Base-by-base conservation (phyloP, 2,113 vertebrate species). In the Sylvilagus bachmani region DNA sequence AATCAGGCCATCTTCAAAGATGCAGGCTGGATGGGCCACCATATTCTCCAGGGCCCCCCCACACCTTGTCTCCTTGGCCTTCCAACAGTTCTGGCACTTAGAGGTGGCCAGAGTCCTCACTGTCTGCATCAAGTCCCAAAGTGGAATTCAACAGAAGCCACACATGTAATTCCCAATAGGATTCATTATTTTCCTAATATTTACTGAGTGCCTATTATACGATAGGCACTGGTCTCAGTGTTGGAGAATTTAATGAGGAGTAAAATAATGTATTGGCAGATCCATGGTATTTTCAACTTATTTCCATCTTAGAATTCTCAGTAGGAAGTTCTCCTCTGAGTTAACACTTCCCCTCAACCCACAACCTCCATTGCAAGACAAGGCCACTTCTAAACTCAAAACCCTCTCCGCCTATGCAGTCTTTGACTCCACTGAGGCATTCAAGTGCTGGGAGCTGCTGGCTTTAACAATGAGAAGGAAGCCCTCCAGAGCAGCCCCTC, bases 141-240 rank as follows among this genome's bases (percentile, higher is more conserved):
- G 89, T 88, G 87, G 33, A 88, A 92, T 95, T 84, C 78, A 66
- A 69, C 51, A 62, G 69, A 75, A 94, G 14, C 29, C 58, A 25
- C 62, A 12, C 73, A 85, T n/a, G 31, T 31, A 88, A 91, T 84
- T 13, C 90, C 44, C 80, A 93, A 11, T 9, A 92, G 80, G 93
- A 95, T 91, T 89, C 78, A 90, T 91, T 96, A 93, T 80, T 86
- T 83, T 83, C 38, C 74, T 75, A 86, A 95, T 94, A 94, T 94
- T 91, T 96, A 96, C 82, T 91, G 91, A 94, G 83, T 91, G 74
- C 33, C 69, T 88, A 94, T 89, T 93, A 78, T 86, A 69, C 86
- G 83, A 75, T 58, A 91, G 83, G 70, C 62, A 82, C 71, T 81
- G 25, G 33, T 69, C 33, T 91, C 67, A 64, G 62, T 51, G 67